Conservation (phyloP, 1,140 invertebrate genomes). For the Apis florea region DNA sequence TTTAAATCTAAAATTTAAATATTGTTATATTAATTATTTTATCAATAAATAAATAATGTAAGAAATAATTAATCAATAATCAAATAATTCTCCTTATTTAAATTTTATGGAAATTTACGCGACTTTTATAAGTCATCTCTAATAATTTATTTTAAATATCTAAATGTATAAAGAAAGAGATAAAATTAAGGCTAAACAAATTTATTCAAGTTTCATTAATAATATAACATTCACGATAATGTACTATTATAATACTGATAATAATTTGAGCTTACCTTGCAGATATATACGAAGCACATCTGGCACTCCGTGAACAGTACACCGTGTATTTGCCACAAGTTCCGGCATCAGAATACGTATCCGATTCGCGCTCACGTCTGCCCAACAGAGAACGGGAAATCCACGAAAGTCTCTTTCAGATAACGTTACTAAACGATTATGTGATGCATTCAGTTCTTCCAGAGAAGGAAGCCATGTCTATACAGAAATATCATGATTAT, state of each 20-base stretch:
- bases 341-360: conserved; percentile 86
- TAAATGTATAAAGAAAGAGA: background rate
- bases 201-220: background rate
- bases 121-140: background rate
- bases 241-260: background rate
- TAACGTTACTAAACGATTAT: conserved; percentile 85
- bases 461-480: conserved; percentile 89
- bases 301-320: conserved; percentile 87
- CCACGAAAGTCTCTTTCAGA: conserved; percentile 90
- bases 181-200: background rate
- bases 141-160: background rate
- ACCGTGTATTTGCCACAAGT: conserved; percentile 88
- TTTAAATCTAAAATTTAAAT: too few species aligned
- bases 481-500: conserved; percentile 65
- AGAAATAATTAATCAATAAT: background rate
- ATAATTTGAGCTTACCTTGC: conserved; percentile 82
- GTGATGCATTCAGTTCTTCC: conserved; percentile 87
- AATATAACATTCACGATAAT: background rate
- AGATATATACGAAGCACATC: conserved; percentile 89
- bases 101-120: background rate
- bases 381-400: conserved; percentile 87
- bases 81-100: background rate
- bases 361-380: conserved; percentile 88
- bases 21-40: too few species aligned
- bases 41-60: too few species aligned